Conservation (phyloP, 2,113 vertebrate species). For the Myrmophylax atrothorax region DNA sequence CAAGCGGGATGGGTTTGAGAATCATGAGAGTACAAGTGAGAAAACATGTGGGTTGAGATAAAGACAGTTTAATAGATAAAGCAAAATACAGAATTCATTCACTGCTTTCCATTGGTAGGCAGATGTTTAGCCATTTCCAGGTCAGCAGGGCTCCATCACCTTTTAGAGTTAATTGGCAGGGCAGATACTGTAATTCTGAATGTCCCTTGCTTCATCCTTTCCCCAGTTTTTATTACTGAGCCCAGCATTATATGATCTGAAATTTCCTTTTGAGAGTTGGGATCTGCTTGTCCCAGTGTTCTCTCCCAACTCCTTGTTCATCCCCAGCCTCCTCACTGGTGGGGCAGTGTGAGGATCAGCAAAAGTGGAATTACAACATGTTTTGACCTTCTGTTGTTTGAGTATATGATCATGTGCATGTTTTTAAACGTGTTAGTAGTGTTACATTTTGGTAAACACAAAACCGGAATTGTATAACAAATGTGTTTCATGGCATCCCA, state of each 20-base stretch:
- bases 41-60: accelerated
- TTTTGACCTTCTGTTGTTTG: background rate
- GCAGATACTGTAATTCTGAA: background rate
- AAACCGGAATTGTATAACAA: background rate
- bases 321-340: accelerated
- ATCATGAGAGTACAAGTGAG: background rate
- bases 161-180: background rate
- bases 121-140: background rate
- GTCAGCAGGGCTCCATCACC: background rate
- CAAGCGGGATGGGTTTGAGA: background rate
- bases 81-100: background rate
- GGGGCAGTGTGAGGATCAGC: accelerated
- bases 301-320: background rate
- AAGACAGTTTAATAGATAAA: background rate
- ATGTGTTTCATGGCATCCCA: background rate
- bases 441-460: background rate
- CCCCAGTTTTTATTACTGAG: background rate
- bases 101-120: background rate
- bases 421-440: background rate
- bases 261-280: background rate
- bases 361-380: background rate
- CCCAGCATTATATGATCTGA: accelerated
- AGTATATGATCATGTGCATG: background rate
- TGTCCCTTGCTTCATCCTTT: background rate
- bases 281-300: background rate